Evolutionary conservation across 1,140 invertebrate genomes (phyloP).

Genomic region (Lepidurus couesii): DNA sequence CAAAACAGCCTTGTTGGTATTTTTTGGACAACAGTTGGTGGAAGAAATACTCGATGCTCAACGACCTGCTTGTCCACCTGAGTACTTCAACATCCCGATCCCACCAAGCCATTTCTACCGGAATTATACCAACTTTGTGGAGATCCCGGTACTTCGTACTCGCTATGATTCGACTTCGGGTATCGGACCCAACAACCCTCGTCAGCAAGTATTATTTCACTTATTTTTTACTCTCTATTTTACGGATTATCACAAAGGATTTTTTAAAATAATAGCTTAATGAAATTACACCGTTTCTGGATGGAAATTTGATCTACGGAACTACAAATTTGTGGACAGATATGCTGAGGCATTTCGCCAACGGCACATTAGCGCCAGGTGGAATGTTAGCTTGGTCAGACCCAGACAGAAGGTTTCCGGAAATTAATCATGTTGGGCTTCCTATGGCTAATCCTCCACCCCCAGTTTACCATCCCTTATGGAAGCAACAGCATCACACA

Average conservation of each 20-base stretch:
- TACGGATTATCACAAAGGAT: neutral
- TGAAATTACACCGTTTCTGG: conserved; percentile 57
- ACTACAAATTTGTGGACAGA: conserved; percentile 42
- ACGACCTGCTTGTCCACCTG: conserved; percentile 52
- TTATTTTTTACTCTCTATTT: neutral
- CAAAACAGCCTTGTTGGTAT: conserved; percentile 60
- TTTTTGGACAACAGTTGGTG: conserved; percentile 61
- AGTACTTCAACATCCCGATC: conserved; percentile 55
- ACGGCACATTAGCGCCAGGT: conserved; percentile 47
- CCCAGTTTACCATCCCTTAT: conserved; percentile 48
- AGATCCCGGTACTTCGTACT: conserved; percentile 50
- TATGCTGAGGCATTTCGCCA: conserved; percentile 48
- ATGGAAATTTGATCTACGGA: conserved; percentile 57
- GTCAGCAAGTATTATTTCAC: conserved; percentile 48
- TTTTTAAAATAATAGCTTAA: conserved; percentile 48
- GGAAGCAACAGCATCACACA: conserved; percentile 44
- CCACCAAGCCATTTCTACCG: conserved; percentile 46
- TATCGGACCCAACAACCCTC: conserved; percentile 51
- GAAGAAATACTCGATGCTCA: conserved; percentile 60
- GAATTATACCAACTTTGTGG: conserved; percentile 40
- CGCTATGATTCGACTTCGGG: conserved; percentile 50
- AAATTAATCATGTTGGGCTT: conserved; percentile 48
- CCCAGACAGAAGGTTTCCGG: conserved; percentile 49
- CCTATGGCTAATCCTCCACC: conserved; percentile 57
- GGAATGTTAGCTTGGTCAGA: conserved; percentile 46